Conservation (phyloP, 2,113 vertebrate species). For the Cyanoderma ruficeps region DNA sequence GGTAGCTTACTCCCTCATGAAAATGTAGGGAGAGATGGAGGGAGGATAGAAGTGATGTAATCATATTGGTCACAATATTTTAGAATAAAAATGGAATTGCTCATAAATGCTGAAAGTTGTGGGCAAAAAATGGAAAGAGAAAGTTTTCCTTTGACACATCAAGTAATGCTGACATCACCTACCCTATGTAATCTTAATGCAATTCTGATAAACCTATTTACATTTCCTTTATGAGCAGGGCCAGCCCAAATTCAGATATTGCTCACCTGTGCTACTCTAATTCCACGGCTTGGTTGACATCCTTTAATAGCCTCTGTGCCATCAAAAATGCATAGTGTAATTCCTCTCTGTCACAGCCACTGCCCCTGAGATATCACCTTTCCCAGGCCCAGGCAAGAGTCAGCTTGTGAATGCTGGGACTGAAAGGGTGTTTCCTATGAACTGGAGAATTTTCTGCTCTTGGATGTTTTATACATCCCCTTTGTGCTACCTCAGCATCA, state of each 20-base stretch:
- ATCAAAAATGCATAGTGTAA: background rate
- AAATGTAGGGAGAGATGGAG: background rate
- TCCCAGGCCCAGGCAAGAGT: background rate
- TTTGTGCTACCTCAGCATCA: background rate
- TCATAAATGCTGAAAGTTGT: background rate
- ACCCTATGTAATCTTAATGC: background rate
- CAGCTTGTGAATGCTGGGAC: background rate
- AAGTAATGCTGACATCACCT: background rate
- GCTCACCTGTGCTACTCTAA: background rate
- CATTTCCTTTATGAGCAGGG: background rate
- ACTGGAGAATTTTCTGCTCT: background rate
- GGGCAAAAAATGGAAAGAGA: background rate
- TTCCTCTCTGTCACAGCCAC: background rate
- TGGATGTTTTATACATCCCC: background rate
- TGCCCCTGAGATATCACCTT: background rate
- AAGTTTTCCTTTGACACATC: background rate
- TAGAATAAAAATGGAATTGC: background rate
- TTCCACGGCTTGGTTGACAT: background rate
- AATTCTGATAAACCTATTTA: background rate
- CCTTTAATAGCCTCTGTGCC: background rate
- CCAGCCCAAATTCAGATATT: background rate
- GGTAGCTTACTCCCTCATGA: background rate
- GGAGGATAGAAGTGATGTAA: background rate
- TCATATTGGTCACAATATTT: background rate
- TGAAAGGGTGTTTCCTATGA: background rate